A percentile compares a stretch with the other conserved stretches of the same genome.
These are phyloP conservation scores for Amiota minor DNA, from an alignment of 2,888 invertebrate species.

Conservation along the genomic window DNA sequence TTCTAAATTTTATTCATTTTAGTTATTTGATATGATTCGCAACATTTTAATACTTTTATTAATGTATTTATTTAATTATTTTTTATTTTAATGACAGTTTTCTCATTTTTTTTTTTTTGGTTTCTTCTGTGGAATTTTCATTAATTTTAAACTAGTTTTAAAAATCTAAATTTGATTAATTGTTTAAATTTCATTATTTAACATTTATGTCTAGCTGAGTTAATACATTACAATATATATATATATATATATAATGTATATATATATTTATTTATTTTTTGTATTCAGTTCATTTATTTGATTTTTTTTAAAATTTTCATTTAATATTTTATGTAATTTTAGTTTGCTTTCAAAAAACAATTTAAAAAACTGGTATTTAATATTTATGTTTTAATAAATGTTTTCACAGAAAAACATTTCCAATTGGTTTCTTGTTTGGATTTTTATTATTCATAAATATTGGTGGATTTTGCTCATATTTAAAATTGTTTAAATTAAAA, in stretches of 20 bases:
- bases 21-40: conserved; percentile 61
- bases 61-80: conserved; percentile 33
- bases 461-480: conserved; percentile 27
- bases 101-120: conserved; percentile 1
- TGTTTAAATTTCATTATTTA: conserved; percentile 29
- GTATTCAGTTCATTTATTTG: conserved; percentile 23
- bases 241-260: conserved; percentile 7
- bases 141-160: conserved; percentile 30
- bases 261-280: not conserved
- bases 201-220: conserved; percentile 35
- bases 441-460: not conserved
- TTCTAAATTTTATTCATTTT: conserved; percentile 50
- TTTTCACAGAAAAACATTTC: conserved; percentile 14
- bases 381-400: conserved; percentile 6
- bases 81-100: conserved; percentile 26
- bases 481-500: conserved; percentile 10
- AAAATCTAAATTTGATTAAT: conserved; percentile 35
- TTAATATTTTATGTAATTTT: conserved; percentile 17
- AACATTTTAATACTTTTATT: conserved; percentile 42
- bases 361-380: conserved; percentile 10
- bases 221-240: not conserved
- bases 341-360: conserved; percentile 22
- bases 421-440: conserved; percentile 2
- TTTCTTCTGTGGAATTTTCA: conserved; percentile 37
- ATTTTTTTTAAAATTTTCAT: conserved; percentile 39